Percentiles rank a stretch among this genome's conserved stretches.
Conservation (phyloP, 1,140 invertebrate species). For the Cotesia chilonis region DNA sequence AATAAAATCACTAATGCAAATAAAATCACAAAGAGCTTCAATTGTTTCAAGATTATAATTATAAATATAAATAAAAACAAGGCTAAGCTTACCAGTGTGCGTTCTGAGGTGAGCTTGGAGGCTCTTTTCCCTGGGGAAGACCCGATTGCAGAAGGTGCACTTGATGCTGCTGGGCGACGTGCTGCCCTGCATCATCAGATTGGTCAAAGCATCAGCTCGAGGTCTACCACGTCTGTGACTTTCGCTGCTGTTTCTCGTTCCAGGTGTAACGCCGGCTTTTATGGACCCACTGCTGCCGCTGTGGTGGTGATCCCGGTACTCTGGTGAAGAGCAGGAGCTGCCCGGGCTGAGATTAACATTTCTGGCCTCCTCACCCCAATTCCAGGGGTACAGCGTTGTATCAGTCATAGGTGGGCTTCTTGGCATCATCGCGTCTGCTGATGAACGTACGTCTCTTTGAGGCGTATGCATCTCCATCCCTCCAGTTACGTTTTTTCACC, state of each 20-base stretch:
- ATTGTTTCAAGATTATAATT: not conserved
- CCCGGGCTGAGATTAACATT: constrained; percentile 61
- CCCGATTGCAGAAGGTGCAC: constrained; percentile 77
- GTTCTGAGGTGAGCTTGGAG: constrained; percentile 83
- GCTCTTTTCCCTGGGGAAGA: constrained; percentile 84
- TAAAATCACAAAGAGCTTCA: no score
- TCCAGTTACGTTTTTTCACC: not conserved
- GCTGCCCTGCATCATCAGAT: constrained; percentile 77
- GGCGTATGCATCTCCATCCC: constrained; percentile 56
- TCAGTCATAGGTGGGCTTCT: constrained; percentile 59
- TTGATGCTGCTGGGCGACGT: constrained; percentile 78
- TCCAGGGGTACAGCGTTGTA: constrained; percentile 58
- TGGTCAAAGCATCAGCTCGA: constrained; percentile 76
- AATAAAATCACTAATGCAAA: no score
- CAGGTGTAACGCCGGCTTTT: constrained; percentile 32
- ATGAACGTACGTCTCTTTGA: constrained; percentile 47
- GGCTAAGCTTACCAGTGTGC: constrained; percentile 73
- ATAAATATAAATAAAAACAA: not conserved
- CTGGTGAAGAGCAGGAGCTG: constrained; percentile 62
- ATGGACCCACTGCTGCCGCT: constrained; percentile 7
- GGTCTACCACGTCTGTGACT: constrained; percentile 73
- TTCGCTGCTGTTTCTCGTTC: constrained; percentile 42
- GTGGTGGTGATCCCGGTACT: constrained; percentile 48
- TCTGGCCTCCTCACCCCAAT: constrained; percentile 60
- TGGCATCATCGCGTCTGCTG: constrained; percentile 44